Conservation (phyloP, 2,797 vertebrate species). For the Protonibea diacanthus region DNA sequence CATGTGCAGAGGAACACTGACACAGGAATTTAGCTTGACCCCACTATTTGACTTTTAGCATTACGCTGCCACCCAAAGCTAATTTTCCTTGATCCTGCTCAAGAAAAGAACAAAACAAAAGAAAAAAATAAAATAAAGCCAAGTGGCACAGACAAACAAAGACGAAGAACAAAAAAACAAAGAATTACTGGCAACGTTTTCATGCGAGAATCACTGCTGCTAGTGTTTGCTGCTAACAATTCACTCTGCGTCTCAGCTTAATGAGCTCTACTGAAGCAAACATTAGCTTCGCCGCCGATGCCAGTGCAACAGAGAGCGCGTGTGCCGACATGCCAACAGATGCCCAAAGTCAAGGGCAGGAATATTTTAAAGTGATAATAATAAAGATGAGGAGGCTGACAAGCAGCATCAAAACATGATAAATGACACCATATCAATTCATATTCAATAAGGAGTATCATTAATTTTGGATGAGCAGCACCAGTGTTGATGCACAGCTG, state of each 20-base stretch:
- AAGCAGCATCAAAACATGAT: slow-evolving; percentile 55
- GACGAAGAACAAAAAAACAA: not conserved
- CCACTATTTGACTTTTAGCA: not conserved
- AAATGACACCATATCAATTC: slow-evolving; percentile 45
- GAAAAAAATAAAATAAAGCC: slow-evolving; percentile 2
- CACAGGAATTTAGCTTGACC: not conserved
- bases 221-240: slow-evolving; percentile 38
- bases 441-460: slow-evolving; percentile 43
- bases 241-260: slow-evolving; percentile 48
- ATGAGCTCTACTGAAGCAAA: slow-evolving; percentile 53
- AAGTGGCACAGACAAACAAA: slow-evolving; percentile 14
- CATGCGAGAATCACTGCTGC: slow-evolving; percentile 33
- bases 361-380: slow-evolving; percentile 41
- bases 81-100: slow-evolving; percentile 14
- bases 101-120: not conserved
- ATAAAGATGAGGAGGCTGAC: slow-evolving; percentile 48
- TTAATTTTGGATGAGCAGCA: slow-evolving; percentile 47
- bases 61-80: not conserved
- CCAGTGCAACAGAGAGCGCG: slow-evolving; percentile 18
- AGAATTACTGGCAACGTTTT: slow-evolving; percentile 24
- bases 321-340: slow-evolving; percentile 52
- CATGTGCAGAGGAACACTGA: not conserved
- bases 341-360: slow-evolving; percentile 42
- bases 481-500: slow-evolving; percentile 42
- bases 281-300: slow-evolving; percentile 41